A percentile compares a stretch with the other conserved stretches of the same genome.
These are phyloP conservation scores for Umimayanthus chanpuru DNA, from an alignment of 92 coral and sea anemone genomes.

Conservation along the genomic window DNA sequence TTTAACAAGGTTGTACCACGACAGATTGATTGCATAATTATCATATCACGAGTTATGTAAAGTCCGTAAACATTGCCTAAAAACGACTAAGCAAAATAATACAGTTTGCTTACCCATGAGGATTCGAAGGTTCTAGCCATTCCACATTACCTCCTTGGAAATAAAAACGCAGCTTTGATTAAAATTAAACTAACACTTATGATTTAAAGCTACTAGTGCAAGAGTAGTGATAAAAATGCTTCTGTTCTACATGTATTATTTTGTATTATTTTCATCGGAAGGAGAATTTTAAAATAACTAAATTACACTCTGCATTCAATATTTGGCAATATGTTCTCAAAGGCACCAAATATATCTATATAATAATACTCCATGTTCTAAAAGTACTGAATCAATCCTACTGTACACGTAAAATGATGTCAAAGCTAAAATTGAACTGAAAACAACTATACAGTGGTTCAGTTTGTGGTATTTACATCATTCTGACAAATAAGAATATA, in stretches of 20 bases:
- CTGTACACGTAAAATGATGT: neutral
- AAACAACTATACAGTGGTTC: neutral
- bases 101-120: conserved; percentile 31
- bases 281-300: too few species aligned
- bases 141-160: conserved; percentile 54
- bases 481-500: neutral
- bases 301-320: neutral
- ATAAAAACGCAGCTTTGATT: neutral
- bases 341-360: neutral
- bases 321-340: neutral
- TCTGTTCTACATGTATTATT: neutral
- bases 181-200: neutral
- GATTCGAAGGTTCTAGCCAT: conserved; percentile 49
- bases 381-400: neutral
- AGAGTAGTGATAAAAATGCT: neutral
- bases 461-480: neutral
- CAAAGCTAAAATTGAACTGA: neutral
- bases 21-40: neutral
- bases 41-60: neutral
- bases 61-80: too few species aligned
- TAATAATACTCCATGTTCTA: neutral
- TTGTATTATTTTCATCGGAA: neutral
- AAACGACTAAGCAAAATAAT: neutral
- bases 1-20: neutral
- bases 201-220: neutral